Percentiles rank a stretch among this genome's conserved stretches.
phyloP scores from a whole-genome alignment of 1,140 invertebrate species.

The Lepidurus packardi region DNA sequence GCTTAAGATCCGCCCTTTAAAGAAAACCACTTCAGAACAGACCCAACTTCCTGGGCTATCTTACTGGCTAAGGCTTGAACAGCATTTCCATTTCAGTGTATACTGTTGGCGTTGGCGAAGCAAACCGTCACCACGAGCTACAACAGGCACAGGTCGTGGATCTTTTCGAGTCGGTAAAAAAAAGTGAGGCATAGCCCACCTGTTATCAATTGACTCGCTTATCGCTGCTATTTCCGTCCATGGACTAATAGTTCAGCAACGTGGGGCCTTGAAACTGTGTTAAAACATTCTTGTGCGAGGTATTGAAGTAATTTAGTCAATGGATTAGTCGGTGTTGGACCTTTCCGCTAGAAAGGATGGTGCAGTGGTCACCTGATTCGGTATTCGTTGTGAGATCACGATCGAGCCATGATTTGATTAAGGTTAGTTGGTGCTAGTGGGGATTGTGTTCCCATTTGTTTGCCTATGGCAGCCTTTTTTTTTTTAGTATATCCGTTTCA shows the following conservation, averaged over 20 bases:
- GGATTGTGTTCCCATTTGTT: not conserved
- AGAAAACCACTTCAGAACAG: no score
- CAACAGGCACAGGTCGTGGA: no score
- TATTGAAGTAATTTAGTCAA: not conserved
- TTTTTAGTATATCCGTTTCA: not conserved
- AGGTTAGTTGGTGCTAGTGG: not conserved
- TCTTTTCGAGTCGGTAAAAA: no score
- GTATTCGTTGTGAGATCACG: not conserved
- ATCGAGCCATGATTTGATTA: not conserved
- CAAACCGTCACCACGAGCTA: no score
- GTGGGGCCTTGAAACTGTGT: not conserved
- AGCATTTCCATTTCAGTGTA: no score
- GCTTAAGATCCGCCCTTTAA: no score
- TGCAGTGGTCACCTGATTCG: not conserved
- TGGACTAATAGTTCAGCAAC: not conserved
- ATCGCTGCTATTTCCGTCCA: not conserved
- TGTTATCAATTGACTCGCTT: no score
- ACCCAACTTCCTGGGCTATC: no score
- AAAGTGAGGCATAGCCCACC: no score
- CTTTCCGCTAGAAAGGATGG: not conserved
- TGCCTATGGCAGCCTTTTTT: not conserved
- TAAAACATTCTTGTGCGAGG: not conserved
- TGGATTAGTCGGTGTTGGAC: not conserved
- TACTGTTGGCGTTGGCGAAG: no score
- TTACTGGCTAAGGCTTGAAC: no score